Conservation (phyloP, 2,797 vertebrate species). For the Notamacropus eugenii region DNA sequence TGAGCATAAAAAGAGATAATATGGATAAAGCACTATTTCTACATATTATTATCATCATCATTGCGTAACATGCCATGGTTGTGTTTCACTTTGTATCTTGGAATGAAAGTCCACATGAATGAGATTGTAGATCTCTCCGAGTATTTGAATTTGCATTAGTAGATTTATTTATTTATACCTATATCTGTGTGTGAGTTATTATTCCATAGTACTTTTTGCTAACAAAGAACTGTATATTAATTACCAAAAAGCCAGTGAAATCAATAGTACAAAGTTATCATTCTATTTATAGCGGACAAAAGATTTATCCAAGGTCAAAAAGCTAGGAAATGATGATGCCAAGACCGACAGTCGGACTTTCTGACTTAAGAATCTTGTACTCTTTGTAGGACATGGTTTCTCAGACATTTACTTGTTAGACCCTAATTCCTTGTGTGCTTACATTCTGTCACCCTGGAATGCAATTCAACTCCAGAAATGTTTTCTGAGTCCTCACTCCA, state of each 20-base stretch:
- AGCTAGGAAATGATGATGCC: background rate
- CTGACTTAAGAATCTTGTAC: background rate
- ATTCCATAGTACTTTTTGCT: background rate
- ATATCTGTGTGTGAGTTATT: background rate
- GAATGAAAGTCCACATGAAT: background rate
- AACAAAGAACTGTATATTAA: background rate
- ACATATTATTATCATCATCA: background rate
- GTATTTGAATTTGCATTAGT: background rate
- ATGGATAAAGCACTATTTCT: background rate
- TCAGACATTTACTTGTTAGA: background rate
- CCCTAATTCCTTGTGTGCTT: background rate
- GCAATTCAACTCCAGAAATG: background rate
- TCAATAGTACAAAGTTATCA: background rate
- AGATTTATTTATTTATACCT: background rate
- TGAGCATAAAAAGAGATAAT: background rate
- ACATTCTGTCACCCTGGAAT: background rate
- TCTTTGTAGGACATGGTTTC: background rate
- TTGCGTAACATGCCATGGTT: background rate
- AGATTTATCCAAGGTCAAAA: background rate
- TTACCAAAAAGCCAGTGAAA: background rate
- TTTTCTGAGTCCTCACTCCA: background rate
- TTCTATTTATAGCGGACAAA: constrained; percentile 7
- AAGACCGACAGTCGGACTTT: background rate
- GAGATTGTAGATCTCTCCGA: background rate
- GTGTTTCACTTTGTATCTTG: background rate